Conservation (phyloP, 2,888 invertebrate genomes). For the Iselma pallidipennis region DNA sequence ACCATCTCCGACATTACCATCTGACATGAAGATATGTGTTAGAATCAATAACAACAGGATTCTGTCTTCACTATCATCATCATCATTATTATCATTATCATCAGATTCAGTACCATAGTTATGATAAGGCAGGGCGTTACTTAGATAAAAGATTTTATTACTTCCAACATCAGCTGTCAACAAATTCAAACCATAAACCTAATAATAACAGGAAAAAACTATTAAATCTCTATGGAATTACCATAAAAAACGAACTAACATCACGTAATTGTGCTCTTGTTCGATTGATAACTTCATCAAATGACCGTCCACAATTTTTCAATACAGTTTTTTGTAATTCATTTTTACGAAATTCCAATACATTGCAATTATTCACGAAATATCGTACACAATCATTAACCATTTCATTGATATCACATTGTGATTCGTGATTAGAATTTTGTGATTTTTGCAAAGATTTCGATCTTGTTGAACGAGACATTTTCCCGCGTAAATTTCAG, state of each 20-base stretch:
- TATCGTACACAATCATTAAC: constrained; percentile 41
- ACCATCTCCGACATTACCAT: constrained; percentile 39
- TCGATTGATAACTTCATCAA: constrained; percentile 35
- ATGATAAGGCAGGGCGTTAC: constrained; percentile 34
- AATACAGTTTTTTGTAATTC: constrained; percentile 39
- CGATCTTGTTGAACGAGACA: background rate
- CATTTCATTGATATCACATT: constrained; percentile 25
- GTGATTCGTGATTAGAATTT: background rate
- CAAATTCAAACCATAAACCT: constrained; percentile 43
- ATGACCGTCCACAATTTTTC: constrained; percentile 28
- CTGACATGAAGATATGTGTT: constrained; percentile 43
- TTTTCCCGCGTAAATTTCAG: background rate
- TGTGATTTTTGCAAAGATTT: background rate
- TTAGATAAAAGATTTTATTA: constrained; percentile 40
- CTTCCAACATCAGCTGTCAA: constrained; percentile 27
- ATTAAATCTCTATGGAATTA: constrained; percentile 2
- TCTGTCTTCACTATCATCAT: constrained; percentile 35
- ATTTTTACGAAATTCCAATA: constrained; percentile 32
- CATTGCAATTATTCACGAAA: constrained; percentile 36
- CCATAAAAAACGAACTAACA: constrained; percentile 18
- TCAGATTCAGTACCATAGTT: constrained; percentile 17
- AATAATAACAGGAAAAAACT: too few relatives aligned
- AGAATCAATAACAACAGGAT: constrained; percentile 40
- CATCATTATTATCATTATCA: constrained; percentile 27
- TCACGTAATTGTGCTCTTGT: constrained; percentile 30